phyloP scores from a whole-genome alignment of 2,797 vertebrate species.

The Sebastes trivittatus region DNA sequence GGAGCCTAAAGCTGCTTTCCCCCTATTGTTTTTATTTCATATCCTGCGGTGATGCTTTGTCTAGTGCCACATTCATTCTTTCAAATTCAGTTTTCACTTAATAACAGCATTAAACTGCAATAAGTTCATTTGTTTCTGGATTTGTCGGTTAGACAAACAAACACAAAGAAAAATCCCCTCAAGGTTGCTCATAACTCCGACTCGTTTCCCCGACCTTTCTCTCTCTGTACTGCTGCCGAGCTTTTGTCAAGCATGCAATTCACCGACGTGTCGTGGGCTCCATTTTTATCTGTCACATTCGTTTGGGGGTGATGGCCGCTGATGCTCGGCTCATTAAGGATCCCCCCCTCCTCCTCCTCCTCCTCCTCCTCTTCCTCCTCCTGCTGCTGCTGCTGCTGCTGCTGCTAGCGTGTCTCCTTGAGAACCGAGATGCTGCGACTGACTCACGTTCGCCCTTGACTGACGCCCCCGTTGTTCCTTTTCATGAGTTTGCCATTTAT shows the following conservation, averaged over 20 bases:
- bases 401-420: slow-evolving; percentile 50
- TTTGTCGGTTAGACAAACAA: slow-evolving; percentile 3
- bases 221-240: not conserved
- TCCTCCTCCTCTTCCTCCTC: not conserved
- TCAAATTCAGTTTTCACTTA: slow-evolving; percentile 2
- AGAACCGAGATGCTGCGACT: slow-evolving; percentile 46
- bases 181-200: slow-evolving; percentile 52
- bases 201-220: slow-evolving; percentile 10
- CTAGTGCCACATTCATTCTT: not conserved
- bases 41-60: not conserved
- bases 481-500: slow-evolving; percentile 24
- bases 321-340: slow-evolving; percentile 70
- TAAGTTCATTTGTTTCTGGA: slow-evolving; percentile 14
- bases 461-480: slow-evolving; percentile 24
- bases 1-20: not conserved
- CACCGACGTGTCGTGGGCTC: slow-evolving; percentile 43
- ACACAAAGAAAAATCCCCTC: slow-evolving; percentile 11
- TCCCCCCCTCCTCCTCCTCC: slow-evolving; percentile 4
- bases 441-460: slow-evolving; percentile 67
- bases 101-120: slow-evolving; percentile 26
- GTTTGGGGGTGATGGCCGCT: slow-evolving; percentile 58
- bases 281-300: slow-evolving; percentile 72
- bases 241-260: slow-evolving; percentile 45
- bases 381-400: not conserved
- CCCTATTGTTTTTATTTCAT: not conserved